Percentiles rank a stretch among this genome's conserved stretches.
Evolutionary conservation across 2,797 vertebrate genomes (phyloP).

Genomic region (Sebastes taczanowskii): DNA sequence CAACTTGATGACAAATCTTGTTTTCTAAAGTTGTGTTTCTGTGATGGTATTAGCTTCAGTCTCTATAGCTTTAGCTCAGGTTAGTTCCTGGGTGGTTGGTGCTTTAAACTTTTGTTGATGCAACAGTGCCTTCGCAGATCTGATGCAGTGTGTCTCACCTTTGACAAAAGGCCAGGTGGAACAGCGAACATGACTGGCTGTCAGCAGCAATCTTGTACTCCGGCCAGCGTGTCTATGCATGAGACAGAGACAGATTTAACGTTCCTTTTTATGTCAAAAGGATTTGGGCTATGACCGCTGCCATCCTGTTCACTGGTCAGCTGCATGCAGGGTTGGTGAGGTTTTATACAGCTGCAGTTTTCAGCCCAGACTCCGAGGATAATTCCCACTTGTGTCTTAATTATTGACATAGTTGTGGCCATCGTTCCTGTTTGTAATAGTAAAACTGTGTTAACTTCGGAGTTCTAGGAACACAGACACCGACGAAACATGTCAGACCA

Average conservation of each 20-base stretch:
- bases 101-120: constrained; percentile 10
- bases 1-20: not conserved
- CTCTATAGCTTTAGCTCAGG: not conserved
- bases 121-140: not conserved
- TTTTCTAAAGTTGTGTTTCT: not conserved
- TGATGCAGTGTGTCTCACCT: constrained; percentile 8
- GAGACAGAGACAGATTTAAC: constrained; percentile 31
- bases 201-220: constrained; percentile 8
- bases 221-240: not conserved
- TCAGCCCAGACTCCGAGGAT: not conserved
- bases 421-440: not conserved
- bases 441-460: fast-evolving
- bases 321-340: not conserved
- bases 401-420: not conserved
- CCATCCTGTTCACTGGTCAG: constrained; percentile 10
- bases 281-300: constrained; percentile 6
- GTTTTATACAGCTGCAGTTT: not conserved
- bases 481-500: not conserved
- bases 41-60: not conserved
- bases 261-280: constrained; percentile 29
- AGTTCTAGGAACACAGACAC: not conserved
- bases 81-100: not conserved
- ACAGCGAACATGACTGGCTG: constrained; percentile 26
- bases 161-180: constrained; percentile 30
- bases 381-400: not conserved